Evolutionary conservation across 2,888 invertebrate genomes (phyloP).

Genomic region (Zaprionus obscuricornis): DNA sequence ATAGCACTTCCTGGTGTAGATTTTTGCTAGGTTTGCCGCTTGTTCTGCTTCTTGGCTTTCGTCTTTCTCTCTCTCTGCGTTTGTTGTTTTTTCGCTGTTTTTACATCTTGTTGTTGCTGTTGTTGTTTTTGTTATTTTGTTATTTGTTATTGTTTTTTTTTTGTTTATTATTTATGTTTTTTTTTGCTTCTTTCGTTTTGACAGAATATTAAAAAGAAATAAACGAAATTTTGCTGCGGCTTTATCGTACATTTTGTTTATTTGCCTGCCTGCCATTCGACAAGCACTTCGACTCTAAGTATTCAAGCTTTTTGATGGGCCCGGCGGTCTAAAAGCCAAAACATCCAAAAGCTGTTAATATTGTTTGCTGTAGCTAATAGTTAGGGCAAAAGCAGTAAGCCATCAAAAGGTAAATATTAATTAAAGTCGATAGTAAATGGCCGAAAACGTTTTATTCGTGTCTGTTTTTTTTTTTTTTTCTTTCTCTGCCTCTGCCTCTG

Average conservation of each 20-base stretch:
- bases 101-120: constrained; percentile 28
- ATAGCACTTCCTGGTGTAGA: constrained; percentile 76
- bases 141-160: constrained; percentile 20
- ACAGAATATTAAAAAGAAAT: constrained; percentile 62
- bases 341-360: constrained; percentile 72
- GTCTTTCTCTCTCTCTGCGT: constrained; percentile 1
- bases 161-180: constrained; percentile 27
- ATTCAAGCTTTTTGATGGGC: constrained; percentile 55
- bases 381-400: constrained; percentile 48
- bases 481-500: not conserved
- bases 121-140: constrained; percentile 36
- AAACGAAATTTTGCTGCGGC: constrained; percentile 49
- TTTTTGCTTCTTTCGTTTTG: constrained; percentile 23
- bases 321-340: constrained; percentile 58
- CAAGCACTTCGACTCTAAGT: constrained; percentile 47
- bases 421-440: constrained; percentile 79
- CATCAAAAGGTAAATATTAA: constrained; percentile 72
- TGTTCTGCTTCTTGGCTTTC: constrained; percentile 53
- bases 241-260: constrained; percentile 69
- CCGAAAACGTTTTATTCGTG: constrained; percentile 69
- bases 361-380: constrained; percentile 74
- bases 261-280: constrained; percentile 68
- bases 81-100: constrained; percentile 14
- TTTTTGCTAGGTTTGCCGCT: constrained; percentile 69
- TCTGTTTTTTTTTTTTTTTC: constrained; percentile 37